Evolutionary conservation across 2,113 vertebrate species (phyloP), one percentile per base, ranked within the genome.

Genomic region (Notarius lentiginosus): DNA sequence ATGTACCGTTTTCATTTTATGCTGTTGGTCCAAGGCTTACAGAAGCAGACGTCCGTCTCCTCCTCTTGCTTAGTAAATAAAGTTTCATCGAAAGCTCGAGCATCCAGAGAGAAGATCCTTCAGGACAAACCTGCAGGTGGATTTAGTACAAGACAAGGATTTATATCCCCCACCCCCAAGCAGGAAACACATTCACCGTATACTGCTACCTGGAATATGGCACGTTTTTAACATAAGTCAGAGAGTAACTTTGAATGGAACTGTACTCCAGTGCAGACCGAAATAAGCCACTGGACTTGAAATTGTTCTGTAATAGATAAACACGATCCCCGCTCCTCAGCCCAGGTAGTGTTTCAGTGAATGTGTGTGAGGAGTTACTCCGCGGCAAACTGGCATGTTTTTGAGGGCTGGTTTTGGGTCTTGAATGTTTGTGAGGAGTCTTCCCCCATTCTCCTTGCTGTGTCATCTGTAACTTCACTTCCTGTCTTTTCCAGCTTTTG

Each of bases 101-200:
- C 91, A 18, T 87, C 89, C 90, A 91, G 89, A 84, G 94, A 93
- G 89, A 95, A 91, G 93, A 91, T 86, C 85, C 60, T 82, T 73
- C 92, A 88, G 83, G 92, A 92, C 85, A 94, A 86, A 93, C 87
- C 89, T 90, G 90, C 93, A 96, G 95, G 95, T 96, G 90, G 93
- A 90, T 90, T 79, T 77, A 88, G 84, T 56, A 53, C n/a, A 82
- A 82, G 49, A 41, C 56, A 72, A 56, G 51, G 51, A 58, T 41
- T 84, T 79, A 72, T 68, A 53, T 83, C 14, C 56, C 12, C 61
- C 68, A 18, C 1, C 30, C 34, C 41, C 41, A 18, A n/a, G 18
- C 82, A 70, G 65, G 27, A 73, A 53, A 12, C 30, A 66, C 66
- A 30, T 65, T 55, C 60, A 61, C 76, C 47, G 51, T n/a, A 24